Conservation (phyloP, 2,797 vertebrate genomes). For the Manis crassicaudata region DNA sequence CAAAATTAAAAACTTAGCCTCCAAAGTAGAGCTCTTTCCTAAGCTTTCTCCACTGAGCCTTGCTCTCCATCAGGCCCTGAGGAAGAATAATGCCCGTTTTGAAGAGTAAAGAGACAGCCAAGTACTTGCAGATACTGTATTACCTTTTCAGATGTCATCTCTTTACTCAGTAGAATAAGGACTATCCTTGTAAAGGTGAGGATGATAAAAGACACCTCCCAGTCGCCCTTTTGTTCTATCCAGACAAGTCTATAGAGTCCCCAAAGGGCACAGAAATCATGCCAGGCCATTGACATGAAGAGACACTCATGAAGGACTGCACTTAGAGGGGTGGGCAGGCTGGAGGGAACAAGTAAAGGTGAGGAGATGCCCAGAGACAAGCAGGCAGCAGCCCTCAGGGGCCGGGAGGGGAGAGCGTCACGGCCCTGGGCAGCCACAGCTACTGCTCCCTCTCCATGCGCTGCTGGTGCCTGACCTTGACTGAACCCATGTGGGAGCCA, state of each 20-base stretch:
- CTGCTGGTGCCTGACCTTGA: too few species aligned
- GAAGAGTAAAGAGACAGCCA: background rate
- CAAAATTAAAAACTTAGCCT: background rate
- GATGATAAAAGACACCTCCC: background rate
- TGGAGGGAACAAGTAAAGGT: background rate
- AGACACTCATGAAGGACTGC: background rate
- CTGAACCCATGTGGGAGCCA: background rate
- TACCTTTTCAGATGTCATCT: background rate
- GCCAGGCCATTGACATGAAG: background rate
- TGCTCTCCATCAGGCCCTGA: background rate
- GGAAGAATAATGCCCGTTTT: background rate
- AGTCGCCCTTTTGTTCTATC: background rate
- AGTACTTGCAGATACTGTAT: background rate
- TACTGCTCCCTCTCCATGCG: background rate
- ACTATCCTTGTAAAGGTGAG: background rate
- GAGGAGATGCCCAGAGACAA: background rate
- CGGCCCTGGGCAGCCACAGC: background rate
- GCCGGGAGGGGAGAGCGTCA: background rate
- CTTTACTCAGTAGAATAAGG: background rate
- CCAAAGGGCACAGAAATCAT: background rate
- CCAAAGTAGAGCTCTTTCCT: background rate
- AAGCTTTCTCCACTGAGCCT: background rate
- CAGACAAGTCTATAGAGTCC: background rate
- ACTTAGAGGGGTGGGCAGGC: background rate
- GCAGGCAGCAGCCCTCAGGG: too few species aligned